phyloP scores from a whole-genome alignment of 1,140 invertebrate species.

The Polypedilum pembai region DNA sequence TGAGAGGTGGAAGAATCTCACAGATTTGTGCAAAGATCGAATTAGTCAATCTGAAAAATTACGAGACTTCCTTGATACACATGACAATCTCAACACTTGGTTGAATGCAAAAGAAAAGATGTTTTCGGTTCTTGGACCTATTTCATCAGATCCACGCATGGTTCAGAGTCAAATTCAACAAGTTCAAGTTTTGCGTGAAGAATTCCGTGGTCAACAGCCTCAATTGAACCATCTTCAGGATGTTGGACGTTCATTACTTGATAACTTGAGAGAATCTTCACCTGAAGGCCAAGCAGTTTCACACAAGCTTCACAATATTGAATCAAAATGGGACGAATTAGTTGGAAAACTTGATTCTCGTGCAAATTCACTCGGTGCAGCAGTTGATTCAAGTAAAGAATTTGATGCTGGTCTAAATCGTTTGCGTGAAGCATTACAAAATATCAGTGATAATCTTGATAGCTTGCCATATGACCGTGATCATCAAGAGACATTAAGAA shows the following conservation, averaged over 20 bases:
- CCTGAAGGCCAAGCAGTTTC: constrained; percentile 65
- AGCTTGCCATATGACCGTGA: constrained; percentile 73
- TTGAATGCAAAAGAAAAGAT: constrained; percentile 88
- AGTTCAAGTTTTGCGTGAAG: constrained; percentile 85
- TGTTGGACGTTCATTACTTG: constrained; percentile 67
- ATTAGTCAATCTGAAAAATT: constrained; percentile 82
- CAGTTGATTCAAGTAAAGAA: constrained; percentile 79
- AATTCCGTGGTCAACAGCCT: constrained; percentile 84
- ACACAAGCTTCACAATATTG: constrained; percentile 56
- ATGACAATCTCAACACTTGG: constrained; percentile 80
- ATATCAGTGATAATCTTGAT: constrained; percentile 78
- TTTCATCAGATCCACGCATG: constrained; percentile 88
- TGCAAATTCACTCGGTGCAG: constrained; percentile 74
- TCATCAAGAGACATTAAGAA: constrained; percentile 77
- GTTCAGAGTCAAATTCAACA: constrained; percentile 92
- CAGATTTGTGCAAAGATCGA: constrained; percentile 76
- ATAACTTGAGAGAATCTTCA: constrained; percentile 59
- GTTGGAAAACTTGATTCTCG: constrained; percentile 67
- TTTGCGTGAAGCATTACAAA: constrained; percentile 71
- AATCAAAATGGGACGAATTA: constrained; percentile 72
- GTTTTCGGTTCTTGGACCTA: constrained; percentile 87
- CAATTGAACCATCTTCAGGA: constrained; percentile 78
- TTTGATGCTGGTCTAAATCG: constrained; percentile 79
- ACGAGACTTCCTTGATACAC: constrained; percentile 84
- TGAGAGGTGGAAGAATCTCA: constrained; percentile 76